Base-by-base conservation (phyloP, 2,113 vertebrate species). In the Lophotis ruficrista region DNA sequence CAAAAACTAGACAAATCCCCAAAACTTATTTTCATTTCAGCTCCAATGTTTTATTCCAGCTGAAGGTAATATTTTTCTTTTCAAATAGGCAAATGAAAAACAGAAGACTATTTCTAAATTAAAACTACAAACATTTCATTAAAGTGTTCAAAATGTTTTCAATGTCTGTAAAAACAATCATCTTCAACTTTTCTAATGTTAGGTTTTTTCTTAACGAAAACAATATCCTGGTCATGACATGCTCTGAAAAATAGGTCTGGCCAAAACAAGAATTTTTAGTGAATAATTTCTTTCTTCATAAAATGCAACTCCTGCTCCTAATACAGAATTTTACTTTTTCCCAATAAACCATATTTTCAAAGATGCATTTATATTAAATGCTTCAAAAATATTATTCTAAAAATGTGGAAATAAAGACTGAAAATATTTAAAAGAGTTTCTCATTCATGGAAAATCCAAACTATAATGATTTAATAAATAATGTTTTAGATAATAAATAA, bases 1-100 rank as follows among this genome's bases (percentile, higher is more conserved):
- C 2, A 75, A 58, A 90, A 45, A 5, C 0, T 5, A 53, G 19
- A 35, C 10, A 62, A 87, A 64, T 2, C 0, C 8, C 8, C 7
- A 81, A 73, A 37, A 3, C 25, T 71, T n/a, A 2, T 33, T 73
- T 90, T 54, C 4, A 66, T 38, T 68, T 71, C 38, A 86, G 14
- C 65, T 57, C 22, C n/a, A 33, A 61, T 62, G 12, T 54, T 94
- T 85, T 79, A 64, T 68, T 76, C 22, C 53, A 68, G 22, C 4
- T 89, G 57, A 83, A 71, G 9, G 14, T 25, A 45, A 7, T 33
- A 3, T 80, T 80, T n/a, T 33, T 19, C 18, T 64, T 64, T 78
- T 65, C 20, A 82, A 61, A 78, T 21, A 23, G 7, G 9, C 14
- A 79, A 65, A 91, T 43, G 76, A 38, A 73, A 94, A 61, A 11